A percentile compares a stretch with the other conserved stretches of the same genome.
Evolutionary conservation across 2,113 vertebrate species (phyloP).

Genomic region (Hyaena hyaena): DNA sequence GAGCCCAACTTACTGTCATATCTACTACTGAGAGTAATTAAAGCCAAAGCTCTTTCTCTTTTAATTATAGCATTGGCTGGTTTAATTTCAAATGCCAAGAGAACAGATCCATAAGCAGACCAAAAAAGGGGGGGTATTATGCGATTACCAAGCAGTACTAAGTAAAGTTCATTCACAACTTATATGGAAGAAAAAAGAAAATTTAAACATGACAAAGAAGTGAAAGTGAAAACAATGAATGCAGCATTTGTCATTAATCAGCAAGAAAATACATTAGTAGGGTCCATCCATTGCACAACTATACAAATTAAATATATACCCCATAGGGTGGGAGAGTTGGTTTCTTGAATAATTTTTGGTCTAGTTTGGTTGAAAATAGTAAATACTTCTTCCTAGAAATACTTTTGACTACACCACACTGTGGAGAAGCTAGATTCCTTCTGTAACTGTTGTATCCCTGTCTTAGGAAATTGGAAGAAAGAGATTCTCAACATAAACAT

Average conservation of each 20-base stretch:
- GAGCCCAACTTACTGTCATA: conserved; percentile 69
- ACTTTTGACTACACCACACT: not conserved
- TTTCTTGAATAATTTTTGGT: not conserved
- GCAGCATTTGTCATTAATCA: not conserved
- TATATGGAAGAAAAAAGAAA: not conserved
- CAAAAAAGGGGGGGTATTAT: not conserved
- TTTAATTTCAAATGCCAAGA: conserved; percentile 56
- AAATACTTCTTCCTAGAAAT: not conserved
- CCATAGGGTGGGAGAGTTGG: not conserved
- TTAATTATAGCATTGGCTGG: conserved; percentile 59
- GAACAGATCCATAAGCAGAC: not conserved
- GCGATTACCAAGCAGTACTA: conserved; percentile 58
- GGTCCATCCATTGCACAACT: not conserved
- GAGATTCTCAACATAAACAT: not conserved
- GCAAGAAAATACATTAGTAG: not conserved
- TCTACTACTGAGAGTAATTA: conserved; percentile 75
- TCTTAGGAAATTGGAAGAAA: not conserved
- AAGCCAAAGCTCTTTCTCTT: conserved; percentile 63
- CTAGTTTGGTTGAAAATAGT: not conserved
- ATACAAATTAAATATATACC: conserved; percentile 28
- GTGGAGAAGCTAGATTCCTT: not conserved
- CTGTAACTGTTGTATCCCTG: not conserved
- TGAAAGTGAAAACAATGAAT: conserved; percentile 44
- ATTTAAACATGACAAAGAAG: not conserved
- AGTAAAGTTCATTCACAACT: conserved; percentile 38